Percentiles rank a stretch among this genome's conserved stretches.
phyloP scores from a whole-genome alignment of 2,797 vertebrate genomes.

The Petrocephalus schoutedeni region DNA sequence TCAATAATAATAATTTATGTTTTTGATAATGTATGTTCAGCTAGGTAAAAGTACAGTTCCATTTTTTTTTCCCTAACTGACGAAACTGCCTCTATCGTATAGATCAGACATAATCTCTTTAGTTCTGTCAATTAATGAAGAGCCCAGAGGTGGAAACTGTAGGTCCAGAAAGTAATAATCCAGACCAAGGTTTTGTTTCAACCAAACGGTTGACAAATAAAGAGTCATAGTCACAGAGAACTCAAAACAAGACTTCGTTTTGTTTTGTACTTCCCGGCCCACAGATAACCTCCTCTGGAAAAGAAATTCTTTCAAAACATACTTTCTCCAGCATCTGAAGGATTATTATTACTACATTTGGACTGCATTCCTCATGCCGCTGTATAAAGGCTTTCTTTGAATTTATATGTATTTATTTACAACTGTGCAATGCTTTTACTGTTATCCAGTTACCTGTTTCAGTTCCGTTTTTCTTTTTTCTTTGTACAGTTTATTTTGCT shows the following conservation, averaged over 20 bases:
- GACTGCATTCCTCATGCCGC: constrained; percentile 35
- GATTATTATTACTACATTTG: constrained; percentile 34
- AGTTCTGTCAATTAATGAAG: not conserved
- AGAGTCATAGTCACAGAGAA: too few species aligned
- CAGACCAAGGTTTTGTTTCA: too few species aligned
- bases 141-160: too few species aligned
- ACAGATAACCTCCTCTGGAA: not conserved
- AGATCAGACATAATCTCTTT: not conserved
- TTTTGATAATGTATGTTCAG: not conserved
- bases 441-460: constrained; percentile 31
- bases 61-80: not conserved
- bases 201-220: too few species aligned
- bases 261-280: too few species aligned
- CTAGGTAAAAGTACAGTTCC: not conserved
- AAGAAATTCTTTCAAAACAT: constrained; percentile 27
- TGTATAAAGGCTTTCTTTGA: constrained; percentile 29
- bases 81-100: not conserved
- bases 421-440: constrained; percentile 43
- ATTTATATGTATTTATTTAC: constrained; percentile 29
- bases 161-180: too few species aligned
- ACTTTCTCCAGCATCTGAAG: constrained; percentile 37
- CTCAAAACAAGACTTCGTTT: too few species aligned
- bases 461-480: not conserved
- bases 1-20: constrained; percentile 1
- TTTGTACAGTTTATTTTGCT: not conserved